phyloP scores from a whole-genome alignment of 1,140 invertebrate species.

The Radopholus similis region DNA sequence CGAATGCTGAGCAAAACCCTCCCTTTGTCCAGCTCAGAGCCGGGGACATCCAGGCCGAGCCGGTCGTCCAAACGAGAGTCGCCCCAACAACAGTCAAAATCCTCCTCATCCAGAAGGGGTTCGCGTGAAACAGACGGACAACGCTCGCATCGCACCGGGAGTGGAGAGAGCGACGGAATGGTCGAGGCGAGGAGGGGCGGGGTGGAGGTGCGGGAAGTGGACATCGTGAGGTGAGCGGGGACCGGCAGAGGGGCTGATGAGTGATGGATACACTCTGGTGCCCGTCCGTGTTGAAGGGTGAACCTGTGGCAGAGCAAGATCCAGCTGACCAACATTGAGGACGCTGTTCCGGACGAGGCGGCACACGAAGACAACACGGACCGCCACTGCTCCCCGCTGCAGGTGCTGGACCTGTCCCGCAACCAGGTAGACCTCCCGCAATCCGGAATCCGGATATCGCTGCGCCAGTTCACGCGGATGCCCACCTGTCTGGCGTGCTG shows the following conservation, averaged over 20 bases:
- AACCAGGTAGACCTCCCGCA: slow-evolving; percentile 74
- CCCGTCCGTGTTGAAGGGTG: slow-evolving; percentile 23
- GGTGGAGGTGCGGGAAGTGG: neutral
- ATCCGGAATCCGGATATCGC: neutral
- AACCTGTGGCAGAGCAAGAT: slow-evolving; percentile 57
- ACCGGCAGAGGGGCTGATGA: too few species aligned
- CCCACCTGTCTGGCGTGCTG: slow-evolving; percentile 82
- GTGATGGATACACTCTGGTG: too few species aligned
- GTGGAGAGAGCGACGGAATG: neutral
- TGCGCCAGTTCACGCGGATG: slow-evolving; percentile 62
- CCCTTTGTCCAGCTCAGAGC: too few species aligned
- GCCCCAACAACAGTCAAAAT: neutral
- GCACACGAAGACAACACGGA: slow-evolving; percentile 11
- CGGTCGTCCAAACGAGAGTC: too few species aligned
- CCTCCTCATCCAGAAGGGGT: neutral
- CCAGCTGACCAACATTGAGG: slow-evolving; percentile 57
- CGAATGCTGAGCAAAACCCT: too few species aligned
- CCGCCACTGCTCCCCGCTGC: slow-evolving; percentile 63
- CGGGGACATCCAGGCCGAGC: too few species aligned
- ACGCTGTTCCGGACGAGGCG: slow-evolving; percentile 37
- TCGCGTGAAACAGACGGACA: neutral
- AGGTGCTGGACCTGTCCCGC: slow-evolving; percentile 79
- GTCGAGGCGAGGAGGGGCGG: neutral
- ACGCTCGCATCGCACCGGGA: too few species aligned
- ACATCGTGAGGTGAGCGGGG: neutral